Evolutionary conservation across 2,888 invertebrate genomes (phyloP), one percentile per base, ranked within the genome.

Genomic region (Drosophila kanekoi): DNA sequence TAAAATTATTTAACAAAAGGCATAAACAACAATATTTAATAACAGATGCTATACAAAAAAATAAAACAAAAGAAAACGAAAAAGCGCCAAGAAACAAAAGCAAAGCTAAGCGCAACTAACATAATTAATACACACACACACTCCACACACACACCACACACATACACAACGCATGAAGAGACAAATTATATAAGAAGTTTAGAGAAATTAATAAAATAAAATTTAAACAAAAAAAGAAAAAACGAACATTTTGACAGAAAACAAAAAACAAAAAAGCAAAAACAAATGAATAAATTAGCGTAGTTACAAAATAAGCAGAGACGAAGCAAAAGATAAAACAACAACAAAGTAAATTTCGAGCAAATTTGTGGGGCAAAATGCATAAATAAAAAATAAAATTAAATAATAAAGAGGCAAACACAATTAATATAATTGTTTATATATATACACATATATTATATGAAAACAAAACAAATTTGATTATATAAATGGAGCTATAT

Each of bases 151-250:
- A 64, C 44, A 47, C 53, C 32, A 72, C 44, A 49, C 43, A 69
- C 80, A 72, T 53, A 77, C 77, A 74, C 70, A 81, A 87, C 68
- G 82, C 84, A 84, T 82, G 87, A 85, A 77, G 82, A 81, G 86
- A 84, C 79, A 82, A 91, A 86, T 86, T 91, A 86, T 84, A 80
- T 81, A 90, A 86, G 90, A 89, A 80, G 87, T 81, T 90, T 91
- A 89, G 89, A 89, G 76, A 84, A 87, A 88, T 80, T 85, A 80
- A 87, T 80, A 72, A 75, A 60, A 65, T 64, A 68, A 64, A 53
- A 65, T 60, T 28, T 8, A 6, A 23, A 71, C 52, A 67, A 61
- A 72, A 65, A 47, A 57, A 54, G 58, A 51, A 14, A 51, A 70
- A 79, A 72, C 52, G 60, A 73, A 83, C 75, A 77, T 62, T 77